These are phyloP conservation scores for Caenorhabditis remanei DNA, from an alignment of 1,140 invertebrate species.

Conservation along the genomic window DNA sequence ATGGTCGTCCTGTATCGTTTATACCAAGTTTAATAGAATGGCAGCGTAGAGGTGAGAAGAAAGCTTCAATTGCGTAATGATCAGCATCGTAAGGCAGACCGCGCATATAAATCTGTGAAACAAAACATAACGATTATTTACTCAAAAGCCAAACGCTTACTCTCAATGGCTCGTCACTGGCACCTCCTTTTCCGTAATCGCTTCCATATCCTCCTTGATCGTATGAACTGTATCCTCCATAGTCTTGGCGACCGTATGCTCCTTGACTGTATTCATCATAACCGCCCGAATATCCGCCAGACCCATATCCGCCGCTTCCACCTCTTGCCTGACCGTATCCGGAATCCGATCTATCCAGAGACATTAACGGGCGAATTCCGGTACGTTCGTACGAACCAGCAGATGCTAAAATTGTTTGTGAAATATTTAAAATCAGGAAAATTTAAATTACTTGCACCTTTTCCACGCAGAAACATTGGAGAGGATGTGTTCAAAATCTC, in stretches of 20 bases:
- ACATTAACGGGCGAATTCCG: constrained; percentile 34
- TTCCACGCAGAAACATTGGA: no score
- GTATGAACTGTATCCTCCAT: constrained; percentile 26
- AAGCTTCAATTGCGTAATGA: constrained; percentile 23
- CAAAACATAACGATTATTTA: not conserved
- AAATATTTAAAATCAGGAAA: no score
- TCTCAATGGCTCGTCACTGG: constrained; percentile 9
- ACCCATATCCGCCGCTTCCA: not conserved
- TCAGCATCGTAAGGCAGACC: constrained; percentile 55
- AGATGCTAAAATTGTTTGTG: not conserved
- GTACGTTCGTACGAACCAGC: not conserved
- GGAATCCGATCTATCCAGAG: constrained; percentile 11
- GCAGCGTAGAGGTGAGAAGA: constrained; percentile 52
- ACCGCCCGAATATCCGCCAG: not conserved
- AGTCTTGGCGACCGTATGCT: not conserved
- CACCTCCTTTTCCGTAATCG: constrained; percentile 7
- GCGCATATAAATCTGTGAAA: constrained; percentile 59
- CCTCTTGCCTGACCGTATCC: constrained; percentile 16
- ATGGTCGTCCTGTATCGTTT: constrained; percentile 48
- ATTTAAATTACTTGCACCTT: no score
- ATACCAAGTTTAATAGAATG: constrained; percentile 54
- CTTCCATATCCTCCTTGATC: constrained; percentile 10
- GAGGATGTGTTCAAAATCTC: no score
- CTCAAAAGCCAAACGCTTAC: not conserved
- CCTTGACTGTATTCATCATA: constrained; percentile 14